Base-by-base conservation (phyloP, 2,888 invertebrate species). In the Idaea dimidiata region DNA sequence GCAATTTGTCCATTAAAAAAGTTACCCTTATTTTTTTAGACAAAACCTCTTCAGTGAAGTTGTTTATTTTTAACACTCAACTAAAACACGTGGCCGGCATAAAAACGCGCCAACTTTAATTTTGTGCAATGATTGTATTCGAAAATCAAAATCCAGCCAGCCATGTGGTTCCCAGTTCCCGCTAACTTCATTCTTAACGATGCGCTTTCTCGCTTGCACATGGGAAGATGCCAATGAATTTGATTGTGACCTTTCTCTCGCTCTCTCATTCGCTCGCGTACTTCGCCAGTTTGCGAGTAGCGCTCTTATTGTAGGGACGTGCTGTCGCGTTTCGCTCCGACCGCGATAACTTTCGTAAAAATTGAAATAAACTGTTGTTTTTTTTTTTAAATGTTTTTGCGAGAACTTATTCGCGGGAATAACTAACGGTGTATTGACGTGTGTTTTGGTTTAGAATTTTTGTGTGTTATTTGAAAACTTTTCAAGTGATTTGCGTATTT, bases 121-220 rank as follows among this genome's bases (percentile, higher is more conserved):
- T 87, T 87, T 88, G 83, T 86, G 87, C 86, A 90, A 87, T 86
- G 79, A 84, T 88, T 82, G 82, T 77, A 62, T 43, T 67, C 64
- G 56, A 81, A 76, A 82, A 86, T 79, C 77, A 77, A 79, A 86
- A 86, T 84, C 17, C 16, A 17, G 84, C 86, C 83, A 84, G 83
- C 88, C 89, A 90, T 90, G 89, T 91, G 91, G 89, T 90, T n/a
- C 89, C 89, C 82, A 83, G 82, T 83, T 81, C 84, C 82, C 78
- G 82, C 87, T 82, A 87, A 85, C 87, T 88, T 88, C 84, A 82
- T 77, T 76, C 76, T 72, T 71, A 72, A 73, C 72, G 65, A 67
- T 63, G 55, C 57, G 33, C 69, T 65, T 57, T 88, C 88, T 76
- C 80, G 74, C 63, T 89, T 81, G 17, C 70, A 69, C 86, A 56